Base-by-base conservation (phyloP, 2,888 invertebrate species). In the Disparrhopalites patrizii region DNA sequence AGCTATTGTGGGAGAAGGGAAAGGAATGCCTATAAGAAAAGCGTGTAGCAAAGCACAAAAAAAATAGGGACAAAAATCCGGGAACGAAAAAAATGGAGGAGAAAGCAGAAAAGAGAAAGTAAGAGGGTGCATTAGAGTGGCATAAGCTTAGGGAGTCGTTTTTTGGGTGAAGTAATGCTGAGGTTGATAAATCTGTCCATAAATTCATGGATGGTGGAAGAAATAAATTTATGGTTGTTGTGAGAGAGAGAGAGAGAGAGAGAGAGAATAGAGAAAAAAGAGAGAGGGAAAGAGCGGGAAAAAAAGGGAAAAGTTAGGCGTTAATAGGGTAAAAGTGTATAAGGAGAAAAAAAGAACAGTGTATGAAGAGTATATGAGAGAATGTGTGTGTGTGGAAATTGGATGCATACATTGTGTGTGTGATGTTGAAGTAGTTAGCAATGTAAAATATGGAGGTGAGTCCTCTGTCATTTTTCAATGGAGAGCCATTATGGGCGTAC, bases 391-490 rank as follows among this genome's bases (percentile, higher is more conserved):
- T 43, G 43, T 43, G 43, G n/a, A 43, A 15, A 20, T 47, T n/a
- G n/a, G n/a, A 3, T 47, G 47, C 47, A 47, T 58, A 28, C 13
- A 10, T 8, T 33, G 8, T 2, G n/a, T 25, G 20, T 36, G 36
- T 8, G 36, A 2, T 33, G 40, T 40, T 36, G 8, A 31, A 36
- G 33, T 55, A 30, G 33, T 55, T 30, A 25, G 36, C n/a, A 28
- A 40, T 40, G 27, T 40, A 57, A 40, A 57, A 40, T 57, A 40
- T 57, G 40, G 40, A 57, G 57, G 40, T 57, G 57, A 57, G 38
- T 28, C 25, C 47, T 58, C 20, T 47, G 43, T 58, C 40, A 40
- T 57, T 57, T 57, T 38, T 40, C 38, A 40, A 27, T 57, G 57
- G 57, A 57, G 40, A 36, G 27, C 28, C 57, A 54, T 54, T 40